Base-by-base conservation (phyloP, 2,113 vertebrate genomes). In the Panthera leo region DNA sequence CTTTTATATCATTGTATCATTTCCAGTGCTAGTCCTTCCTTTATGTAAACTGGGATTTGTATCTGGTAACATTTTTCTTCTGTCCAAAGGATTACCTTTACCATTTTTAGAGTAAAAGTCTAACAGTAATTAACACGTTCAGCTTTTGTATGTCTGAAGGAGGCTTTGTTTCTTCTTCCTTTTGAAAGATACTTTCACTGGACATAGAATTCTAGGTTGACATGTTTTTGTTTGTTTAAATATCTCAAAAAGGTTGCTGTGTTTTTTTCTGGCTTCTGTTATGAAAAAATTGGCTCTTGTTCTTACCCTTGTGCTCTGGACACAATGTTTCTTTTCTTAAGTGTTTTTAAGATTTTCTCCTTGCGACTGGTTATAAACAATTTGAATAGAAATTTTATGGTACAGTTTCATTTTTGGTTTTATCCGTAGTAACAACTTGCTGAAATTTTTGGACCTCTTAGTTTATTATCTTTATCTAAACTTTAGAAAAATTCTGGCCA, bases 161-260 rank as follows among this genome's bases (percentile, higher is more conserved):
- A 73, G 2, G 13, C 7, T 85, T 63, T 61, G 51, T 73, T 93
- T 93, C 58, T 48, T 53, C 29, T 11, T 67, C 27, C 75, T 68
- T 42, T 70, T 89, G 48, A 91, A 91, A 85, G 67, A 53, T 75
- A 31, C 14, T 65, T 85, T 92, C 7, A 34, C 5, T 16, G 23
- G 80, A 53, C 5, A 31, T 58, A 78, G 58, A 89, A 76, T 63
- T 95, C 27, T 71, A 83, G 16, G 65, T 61, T 91, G 78, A 80
- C n/a, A 65, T 23, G 29, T 21, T 80, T 91, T 96, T 82, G 29
- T 96, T 88, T 87, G 55, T 93, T 65, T 89, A 51, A 94, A 34
- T 84, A 75, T 7, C 91, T 58, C 76, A 11, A 71, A 89, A 79
- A 73, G 27, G 29, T 45, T 36, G 0, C 5, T 53, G 36, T 12